Percentiles rank a stretch among this genome's conserved stretches.
phyloP scores from a whole-genome alignment of 2,888 invertebrate species.

The Polyommatus iphigenia region DNA sequence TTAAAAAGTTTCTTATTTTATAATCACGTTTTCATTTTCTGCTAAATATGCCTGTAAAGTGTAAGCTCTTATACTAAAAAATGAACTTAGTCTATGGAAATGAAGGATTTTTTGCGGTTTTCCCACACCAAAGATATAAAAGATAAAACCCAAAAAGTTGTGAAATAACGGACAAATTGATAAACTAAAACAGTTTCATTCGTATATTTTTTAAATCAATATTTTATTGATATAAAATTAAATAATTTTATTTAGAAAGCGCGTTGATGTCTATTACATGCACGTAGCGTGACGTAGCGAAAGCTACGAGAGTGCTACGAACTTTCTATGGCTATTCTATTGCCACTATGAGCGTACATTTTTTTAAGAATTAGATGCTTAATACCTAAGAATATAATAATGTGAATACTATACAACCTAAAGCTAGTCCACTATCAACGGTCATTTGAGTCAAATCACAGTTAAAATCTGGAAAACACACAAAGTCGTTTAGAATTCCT shows the following conservation, averaged over 20 bases:
- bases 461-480: neutral
- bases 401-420: neutral
- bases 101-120: neutral
- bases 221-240: too few species aligned
- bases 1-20: neutral
- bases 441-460: neutral
- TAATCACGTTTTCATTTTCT: neutral
- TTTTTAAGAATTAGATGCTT: neutral
- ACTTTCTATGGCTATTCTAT: neutral
- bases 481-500: neutral
- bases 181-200: too few species aligned
- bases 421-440: neutral
- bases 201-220: too few species aligned
- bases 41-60: neutral
- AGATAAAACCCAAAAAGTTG: neutral
- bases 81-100: too few species aligned
- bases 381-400: neutral
- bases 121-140: neutral
- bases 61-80: neutral
- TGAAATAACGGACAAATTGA: neutral
- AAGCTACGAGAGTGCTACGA: slow-evolving; percentile 13
- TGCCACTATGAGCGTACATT: neutral
- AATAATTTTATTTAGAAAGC: neutral
- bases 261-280: neutral
- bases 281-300: neutral